These are phyloP conservation scores for Atractosteus spatula DNA, from an alignment of 2,113 vertebrate species.

Conservation along the genomic window DNA sequence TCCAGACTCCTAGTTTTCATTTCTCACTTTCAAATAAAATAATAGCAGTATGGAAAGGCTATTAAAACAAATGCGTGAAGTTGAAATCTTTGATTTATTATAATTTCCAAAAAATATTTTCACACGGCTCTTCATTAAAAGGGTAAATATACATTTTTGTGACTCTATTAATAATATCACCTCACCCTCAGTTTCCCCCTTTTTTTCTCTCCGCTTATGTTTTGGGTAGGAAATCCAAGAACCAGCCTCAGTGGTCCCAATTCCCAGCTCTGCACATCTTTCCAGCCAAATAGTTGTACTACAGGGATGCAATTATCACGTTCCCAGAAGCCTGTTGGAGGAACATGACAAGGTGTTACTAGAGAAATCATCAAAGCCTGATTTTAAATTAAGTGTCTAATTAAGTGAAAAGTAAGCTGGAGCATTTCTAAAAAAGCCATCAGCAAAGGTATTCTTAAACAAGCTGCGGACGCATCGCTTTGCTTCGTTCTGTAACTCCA, in stretches of 20 bases:
- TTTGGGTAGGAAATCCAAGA: conserved; percentile 28
- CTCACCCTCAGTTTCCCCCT: conserved; percentile 13
- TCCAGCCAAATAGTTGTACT: conserved; percentile 46
- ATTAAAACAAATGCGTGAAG: conserved; percentile 26
- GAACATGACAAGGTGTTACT: conserved; percentile 56
- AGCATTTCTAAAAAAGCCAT: conserved; percentile 6
- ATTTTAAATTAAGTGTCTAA: conserved; percentile 64
- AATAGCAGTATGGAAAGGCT: conserved; percentile 45
- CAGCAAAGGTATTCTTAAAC: conserved; percentile 12
- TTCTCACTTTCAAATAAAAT: conserved; percentile 58
- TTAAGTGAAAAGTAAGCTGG: conserved; percentile 42
- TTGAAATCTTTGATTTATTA: no score
- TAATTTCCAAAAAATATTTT: no score
- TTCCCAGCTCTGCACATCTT: conserved; percentile 30
- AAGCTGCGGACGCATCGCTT: conserved; percentile 25
- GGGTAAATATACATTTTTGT: no score
- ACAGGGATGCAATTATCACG: conserved; percentile 63
- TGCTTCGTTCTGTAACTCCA: not conserved
- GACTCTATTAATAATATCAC: not conserved
- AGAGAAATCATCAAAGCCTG: conserved; percentile 60
- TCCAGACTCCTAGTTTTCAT: conserved; percentile 61
- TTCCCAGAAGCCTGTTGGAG: conserved; percentile 47
- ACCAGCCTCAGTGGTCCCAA: conserved; percentile 43
- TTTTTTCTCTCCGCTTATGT: conserved; percentile 30
- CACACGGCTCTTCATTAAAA: no score